Conservation (phyloP, 23 tunicate species). For the Diplosoma virens region DNA sequence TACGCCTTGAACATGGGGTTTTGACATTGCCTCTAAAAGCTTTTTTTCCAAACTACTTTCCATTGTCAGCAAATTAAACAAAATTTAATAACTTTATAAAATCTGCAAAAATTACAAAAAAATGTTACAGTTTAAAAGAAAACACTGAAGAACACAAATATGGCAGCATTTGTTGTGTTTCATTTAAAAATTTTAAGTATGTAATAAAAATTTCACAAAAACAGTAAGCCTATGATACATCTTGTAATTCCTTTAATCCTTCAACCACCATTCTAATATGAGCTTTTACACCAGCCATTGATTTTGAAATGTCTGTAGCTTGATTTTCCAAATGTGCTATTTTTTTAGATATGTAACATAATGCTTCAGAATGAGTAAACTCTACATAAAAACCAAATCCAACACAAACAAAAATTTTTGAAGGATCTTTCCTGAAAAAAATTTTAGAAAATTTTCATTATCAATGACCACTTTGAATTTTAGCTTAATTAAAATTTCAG, state of each 20-base stretch:
- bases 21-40: conserved; percentile 39
- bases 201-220: too few species aligned
- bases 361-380: conserved; percentile 67
- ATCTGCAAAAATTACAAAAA: background rate
- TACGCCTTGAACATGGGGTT: conserved; percentile 67
- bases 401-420: conserved; percentile 56
- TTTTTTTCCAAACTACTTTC: conserved; percentile 52
- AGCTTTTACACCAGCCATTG: conserved; percentile 56
- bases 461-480: too few species aligned
- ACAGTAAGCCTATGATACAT: background rate
- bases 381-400: conserved; percentile 89
- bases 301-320: conserved; percentile 29
- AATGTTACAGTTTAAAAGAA: too few species aligned
- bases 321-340: conserved; percentile 19
- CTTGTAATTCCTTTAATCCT: conserved; percentile 68
- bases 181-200: too few species aligned
- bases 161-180: too few species aligned
- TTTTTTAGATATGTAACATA: conserved; percentile 52
- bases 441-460: too few species aligned
- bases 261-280: conserved; percentile 75
- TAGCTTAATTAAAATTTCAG: too few species aligned
- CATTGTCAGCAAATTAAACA: too few species aligned
- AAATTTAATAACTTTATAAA: background rate
- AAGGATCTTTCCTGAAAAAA: conserved; percentile 62
- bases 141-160: too few species aligned